phyloP scores from a whole-genome alignment of 2,113 vertebrate species.

The Eolophus roseicapilla region DNA sequence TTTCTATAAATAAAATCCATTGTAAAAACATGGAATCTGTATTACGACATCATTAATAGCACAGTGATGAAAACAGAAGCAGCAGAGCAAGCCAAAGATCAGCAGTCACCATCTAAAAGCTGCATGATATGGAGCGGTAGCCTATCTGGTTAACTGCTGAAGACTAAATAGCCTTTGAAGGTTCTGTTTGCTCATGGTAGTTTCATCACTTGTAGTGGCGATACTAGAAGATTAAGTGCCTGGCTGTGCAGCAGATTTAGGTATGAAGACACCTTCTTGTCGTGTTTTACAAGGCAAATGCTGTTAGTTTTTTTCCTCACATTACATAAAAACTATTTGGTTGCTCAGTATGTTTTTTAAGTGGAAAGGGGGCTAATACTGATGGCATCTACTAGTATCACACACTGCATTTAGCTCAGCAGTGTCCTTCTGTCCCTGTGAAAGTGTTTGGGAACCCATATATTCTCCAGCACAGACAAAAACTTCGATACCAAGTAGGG shows the following conservation, averaged over 20 bases:
- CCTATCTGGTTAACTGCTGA: not conserved
- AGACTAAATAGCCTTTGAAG: not conserved
- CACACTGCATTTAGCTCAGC: slow-evolving; percentile 1
- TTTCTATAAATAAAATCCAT: not conserved
- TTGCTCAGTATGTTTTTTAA: not conserved
- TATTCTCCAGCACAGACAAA: not conserved
- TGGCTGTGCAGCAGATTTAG: not conserved
- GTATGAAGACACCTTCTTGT: not conserved
- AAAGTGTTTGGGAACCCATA: not conserved
- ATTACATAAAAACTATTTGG: not conserved
- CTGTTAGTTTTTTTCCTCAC: not conserved
- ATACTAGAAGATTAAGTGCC: not conserved
- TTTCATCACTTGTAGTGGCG: not conserved
- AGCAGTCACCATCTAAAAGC: not conserved
- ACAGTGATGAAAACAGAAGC: not conserved
- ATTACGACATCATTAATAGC: not conserved
- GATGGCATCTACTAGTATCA: not conserved
- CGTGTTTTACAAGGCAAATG: not conserved
- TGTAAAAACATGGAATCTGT: not conserved
- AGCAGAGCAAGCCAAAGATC: not conserved
- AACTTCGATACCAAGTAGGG: not conserved
- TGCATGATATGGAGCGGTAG: not conserved
- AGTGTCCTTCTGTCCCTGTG: not conserved
- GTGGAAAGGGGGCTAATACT: not conserved
- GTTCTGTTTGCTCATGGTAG: not conserved